Base-by-base conservation (phyloP, 2,797 vertebrate species). In the Scolopax rusticola region DNA sequence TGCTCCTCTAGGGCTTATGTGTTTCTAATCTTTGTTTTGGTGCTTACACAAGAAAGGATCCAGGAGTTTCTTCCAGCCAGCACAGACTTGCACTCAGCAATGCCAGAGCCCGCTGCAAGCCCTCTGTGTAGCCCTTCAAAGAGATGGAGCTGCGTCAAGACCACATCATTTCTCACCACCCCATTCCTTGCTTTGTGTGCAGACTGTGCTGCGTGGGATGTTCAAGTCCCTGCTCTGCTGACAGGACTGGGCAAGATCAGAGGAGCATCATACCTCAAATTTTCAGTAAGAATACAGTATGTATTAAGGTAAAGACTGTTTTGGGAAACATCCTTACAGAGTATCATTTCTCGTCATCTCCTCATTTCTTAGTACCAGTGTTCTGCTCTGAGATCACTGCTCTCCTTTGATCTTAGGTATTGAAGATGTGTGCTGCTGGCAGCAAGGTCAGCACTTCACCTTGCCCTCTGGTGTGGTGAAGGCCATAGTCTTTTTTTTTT, bases 111-210 rank as follows among this genome's bases (percentile, higher is more conserved):
- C 1, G 0, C 27, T 67, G 53, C 18, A 54, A 64, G 18, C 13
- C 40, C 25, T 28, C 25, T 21, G 18, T 8, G 40, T 11, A 51
- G 6, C 36, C 23, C 20, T 68, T 36, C 16, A 14, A 13, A 30
- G 25, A 38, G 38, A 38, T 18, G n/a, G 36, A 43, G 27, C 33
- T 30, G 21, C 1, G 1, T 12, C 61, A 64, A 64, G 19, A 25
- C 19, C 57, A 45, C 12, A 5, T 11, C 32, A 33, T 17, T 51
- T 86, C 48, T 43, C 19, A 68, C 14, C 21, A n/a, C 4, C 14
- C 21, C 6, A 1, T 4, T 32, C 57, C 12, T 61, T 54, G 36
- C 38, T 33, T n/a, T 12, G 1, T 9, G 4, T 3, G 14, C 23
- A 76, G 54, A 14, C 32, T 41, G 20, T 17, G 28, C 54, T 20